Base-by-base conservation (phyloP, 2,797 vertebrate genomes). In the Bovichtus variegatus region DNA sequence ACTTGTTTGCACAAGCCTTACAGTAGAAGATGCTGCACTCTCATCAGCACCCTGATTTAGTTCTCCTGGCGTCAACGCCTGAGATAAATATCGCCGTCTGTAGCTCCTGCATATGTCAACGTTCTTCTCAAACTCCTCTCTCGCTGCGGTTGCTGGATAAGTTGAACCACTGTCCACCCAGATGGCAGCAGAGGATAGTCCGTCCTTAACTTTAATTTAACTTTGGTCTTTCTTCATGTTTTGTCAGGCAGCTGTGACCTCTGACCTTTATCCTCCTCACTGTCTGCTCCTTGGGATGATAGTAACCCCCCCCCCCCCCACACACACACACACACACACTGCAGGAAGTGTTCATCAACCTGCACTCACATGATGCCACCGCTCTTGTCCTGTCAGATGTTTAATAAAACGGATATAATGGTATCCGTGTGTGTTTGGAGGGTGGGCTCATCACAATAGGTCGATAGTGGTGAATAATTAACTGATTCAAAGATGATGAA, bases 331-430 rank as follows among this genome's bases (percentile, higher is more conserved):
- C n/a, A n/a, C n/a, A n/a, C n/a, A n/a, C n/a, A n/a, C n/a, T n/a
- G n/a, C 44, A 23, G 29, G 65, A 47, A 31, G 64, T 7, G 6
- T 2, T 43, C n/a, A 55, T 62, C 74, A 47, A 4, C 31, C 63
- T 64, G 79, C 36, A 9, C 59, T 25, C 67, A 3, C 36, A 38
- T 29, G 62, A 67, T 23, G 51, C 54, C 62, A 23, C 76, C 53
- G 0, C 19, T 7, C 6, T 19, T 0, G 10, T 73, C 36, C 59
- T 11, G 64, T 60, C 66, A 29, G 12, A 47, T 6, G 31, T 5
- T 80, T 67, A 53, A 73, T 80, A 73, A 77, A 70, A 80, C 69
- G n/a, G n/a, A n/a, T n/a, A n/a, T n/a, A 46, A 31, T 34, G 46
- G 9, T 41, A 19, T 57, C 67, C 44, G 61, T 36, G 47, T 29